phyloP scores from a whole-genome alignment of 2,888 invertebrate species.

The Brachyptera putata region DNA sequence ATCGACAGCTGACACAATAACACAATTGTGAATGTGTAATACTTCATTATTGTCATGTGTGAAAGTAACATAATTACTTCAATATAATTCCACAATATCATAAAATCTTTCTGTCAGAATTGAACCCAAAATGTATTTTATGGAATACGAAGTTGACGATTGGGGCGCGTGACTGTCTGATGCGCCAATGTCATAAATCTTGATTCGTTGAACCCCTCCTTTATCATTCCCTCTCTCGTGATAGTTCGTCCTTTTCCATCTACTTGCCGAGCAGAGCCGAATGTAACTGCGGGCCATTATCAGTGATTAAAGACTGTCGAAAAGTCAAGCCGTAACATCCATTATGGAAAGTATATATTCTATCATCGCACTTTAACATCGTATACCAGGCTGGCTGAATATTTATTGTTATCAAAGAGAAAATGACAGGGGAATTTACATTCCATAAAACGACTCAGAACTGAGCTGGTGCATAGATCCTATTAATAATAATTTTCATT shows the following conservation, averaged over 20 bases:
- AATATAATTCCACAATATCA: too few species aligned
- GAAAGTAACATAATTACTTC: too few species aligned
- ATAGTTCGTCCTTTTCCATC: conserved; percentile 1
- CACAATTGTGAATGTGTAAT: too few species aligned
- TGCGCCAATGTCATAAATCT: conserved; percentile 19
- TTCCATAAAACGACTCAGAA: too few species aligned
- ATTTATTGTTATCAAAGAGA: background rate
- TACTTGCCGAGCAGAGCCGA: background rate
- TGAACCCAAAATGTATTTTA: too few species aligned
- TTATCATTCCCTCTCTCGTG: background rate
- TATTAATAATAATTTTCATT: too few species aligned
- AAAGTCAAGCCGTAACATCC: conserved; percentile 7
- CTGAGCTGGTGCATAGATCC: too few species aligned
- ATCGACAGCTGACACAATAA: too few species aligned
- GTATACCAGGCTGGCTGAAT: background rate
- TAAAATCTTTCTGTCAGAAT: too few species aligned
- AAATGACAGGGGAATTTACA: background rate
- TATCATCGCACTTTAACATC: background rate
- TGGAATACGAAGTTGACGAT: too few species aligned
- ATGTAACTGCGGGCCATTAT: conserved; percentile 8
- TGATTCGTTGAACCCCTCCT: background rate
- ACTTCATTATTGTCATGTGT: too few species aligned
- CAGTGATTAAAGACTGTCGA: conserved; percentile 16
- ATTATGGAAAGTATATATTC: conserved; percentile 12
- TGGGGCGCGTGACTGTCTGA: too few species aligned